phyloP scores from a whole-genome alignment of 2,113 vertebrate species.

The Thymallus thymallus region DNA sequence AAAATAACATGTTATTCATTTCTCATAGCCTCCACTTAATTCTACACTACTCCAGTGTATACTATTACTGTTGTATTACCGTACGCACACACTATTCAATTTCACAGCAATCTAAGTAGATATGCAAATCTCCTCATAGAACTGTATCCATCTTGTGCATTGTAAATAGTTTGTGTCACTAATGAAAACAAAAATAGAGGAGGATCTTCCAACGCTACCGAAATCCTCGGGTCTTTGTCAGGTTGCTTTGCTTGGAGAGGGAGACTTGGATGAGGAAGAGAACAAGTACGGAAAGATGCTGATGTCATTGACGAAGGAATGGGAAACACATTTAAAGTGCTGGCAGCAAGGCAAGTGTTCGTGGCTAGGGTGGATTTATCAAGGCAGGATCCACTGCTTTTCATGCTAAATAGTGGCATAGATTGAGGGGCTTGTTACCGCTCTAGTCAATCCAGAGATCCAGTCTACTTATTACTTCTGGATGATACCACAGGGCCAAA shows the following conservation, averaged over 20 bases:
- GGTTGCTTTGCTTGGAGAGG: slow-evolving; percentile 11
- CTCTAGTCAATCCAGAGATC: not conserved
- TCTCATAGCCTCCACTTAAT: not conserved
- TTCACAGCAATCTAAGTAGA: not conserved
- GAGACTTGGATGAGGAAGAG: slow-evolving; percentile 1
- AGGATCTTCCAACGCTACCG: slow-evolving; percentile 7
- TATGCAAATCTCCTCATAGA: not conserved
- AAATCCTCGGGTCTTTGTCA: not conserved
- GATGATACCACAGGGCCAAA: not conserved
- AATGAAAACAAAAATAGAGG: slow-evolving; percentile 7
- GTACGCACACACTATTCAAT: not conserved
- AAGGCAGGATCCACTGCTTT: slow-evolving; percentile 45
- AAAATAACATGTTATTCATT: not conserved
- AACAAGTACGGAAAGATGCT: slow-evolving; percentile 64
- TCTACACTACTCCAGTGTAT: not conserved
- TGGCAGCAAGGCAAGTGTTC: slow-evolving; percentile 62
- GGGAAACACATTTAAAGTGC: slow-evolving; percentile 71
- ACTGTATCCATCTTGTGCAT: not conserved
- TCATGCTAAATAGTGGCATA: slow-evolving; percentile 38
- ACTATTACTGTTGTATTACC: slow-evolving; percentile 2
- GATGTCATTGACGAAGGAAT: slow-evolving; percentile 69
- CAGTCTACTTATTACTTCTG: not conserved
- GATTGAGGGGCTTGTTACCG: not conserved
- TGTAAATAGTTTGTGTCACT: slow-evolving; percentile 1
- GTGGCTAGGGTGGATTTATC: slow-evolving; percentile 62